These are phyloP conservation scores for Lepilemur ruficaudatus DNA, from an alignment of 2,797 vertebrate genomes.

Conservation along the genomic window DNA sequence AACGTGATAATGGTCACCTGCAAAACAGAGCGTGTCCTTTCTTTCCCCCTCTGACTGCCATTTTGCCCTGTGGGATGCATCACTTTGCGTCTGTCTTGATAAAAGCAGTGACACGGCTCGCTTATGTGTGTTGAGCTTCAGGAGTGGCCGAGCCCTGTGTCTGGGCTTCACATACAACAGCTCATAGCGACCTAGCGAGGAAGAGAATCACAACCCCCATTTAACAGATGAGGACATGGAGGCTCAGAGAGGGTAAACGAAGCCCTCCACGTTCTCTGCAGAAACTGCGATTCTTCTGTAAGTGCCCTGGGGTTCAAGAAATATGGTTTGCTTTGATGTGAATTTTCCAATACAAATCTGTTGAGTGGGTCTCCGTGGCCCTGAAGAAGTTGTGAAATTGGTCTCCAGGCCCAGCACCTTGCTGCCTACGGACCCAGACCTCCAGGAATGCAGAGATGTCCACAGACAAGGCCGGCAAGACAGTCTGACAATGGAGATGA, in stretches of 20 bases:
- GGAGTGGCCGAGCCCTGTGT: neutral
- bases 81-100: neutral
- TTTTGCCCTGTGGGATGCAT: neutral
- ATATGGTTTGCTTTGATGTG: neutral
- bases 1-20: neutral
- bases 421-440: neutral
- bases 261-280: no score
- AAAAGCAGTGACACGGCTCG: neutral
- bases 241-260: neutral
- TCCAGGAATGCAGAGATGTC: neutral
- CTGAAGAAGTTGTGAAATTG: neutral
- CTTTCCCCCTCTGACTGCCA: no score
- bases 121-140: neutral
- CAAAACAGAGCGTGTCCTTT: neutral
- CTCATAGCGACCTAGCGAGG: neutral
- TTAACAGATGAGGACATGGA: neutral
- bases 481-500: rapidly evolving
- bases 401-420: neutral
- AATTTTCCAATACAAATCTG: neutral
- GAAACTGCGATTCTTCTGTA: neutral
- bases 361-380: neutral
- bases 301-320: neutral
- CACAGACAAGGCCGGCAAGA: neutral
- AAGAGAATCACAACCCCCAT: neutral
- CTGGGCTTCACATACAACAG: neutral